Conservation (phyloP, 2,797 vertebrate genomes). For the Falco cherrug region DNA sequence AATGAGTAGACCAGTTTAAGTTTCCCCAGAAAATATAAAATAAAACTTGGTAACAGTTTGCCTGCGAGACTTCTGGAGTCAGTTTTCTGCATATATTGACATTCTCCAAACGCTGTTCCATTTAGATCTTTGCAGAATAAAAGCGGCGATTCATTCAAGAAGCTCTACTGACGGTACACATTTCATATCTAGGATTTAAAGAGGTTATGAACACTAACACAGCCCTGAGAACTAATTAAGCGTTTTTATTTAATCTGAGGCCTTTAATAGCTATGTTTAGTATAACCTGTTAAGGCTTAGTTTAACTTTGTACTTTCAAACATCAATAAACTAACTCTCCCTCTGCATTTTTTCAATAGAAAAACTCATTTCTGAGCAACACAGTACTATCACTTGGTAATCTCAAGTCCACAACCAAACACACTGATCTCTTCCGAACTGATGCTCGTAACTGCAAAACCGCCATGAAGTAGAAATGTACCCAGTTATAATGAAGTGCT, state of each 20-base stretch:
- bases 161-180: neutral
- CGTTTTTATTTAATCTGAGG: neutral
- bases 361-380: neutral
- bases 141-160: neutral
- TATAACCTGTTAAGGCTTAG: neutral
- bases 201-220: neutral
- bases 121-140: neutral
- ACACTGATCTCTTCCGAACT: neutral
- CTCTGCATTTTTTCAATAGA: neutral
- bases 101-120: neutral
- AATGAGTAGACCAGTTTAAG: neutral
- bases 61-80: neutral
- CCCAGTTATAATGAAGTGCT: neutral
- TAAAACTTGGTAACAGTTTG: neutral
- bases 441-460: neutral
- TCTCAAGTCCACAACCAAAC: neutral
- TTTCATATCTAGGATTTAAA: neutral
- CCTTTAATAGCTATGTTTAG: neutral
- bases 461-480: neutral
- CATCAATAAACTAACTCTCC: neutral
- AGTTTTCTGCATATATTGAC: neutral
- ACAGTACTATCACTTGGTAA: neutral
- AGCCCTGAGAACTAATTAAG: neutral
- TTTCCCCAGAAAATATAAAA: neutral
- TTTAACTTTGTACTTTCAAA: slow-evolving; percentile 7